Evolutionary conservation across 2,888 invertebrate genomes (phyloP), one percentile per base, ranked within the genome.

Genomic region (Caenorhabditis uteleia): DNA sequence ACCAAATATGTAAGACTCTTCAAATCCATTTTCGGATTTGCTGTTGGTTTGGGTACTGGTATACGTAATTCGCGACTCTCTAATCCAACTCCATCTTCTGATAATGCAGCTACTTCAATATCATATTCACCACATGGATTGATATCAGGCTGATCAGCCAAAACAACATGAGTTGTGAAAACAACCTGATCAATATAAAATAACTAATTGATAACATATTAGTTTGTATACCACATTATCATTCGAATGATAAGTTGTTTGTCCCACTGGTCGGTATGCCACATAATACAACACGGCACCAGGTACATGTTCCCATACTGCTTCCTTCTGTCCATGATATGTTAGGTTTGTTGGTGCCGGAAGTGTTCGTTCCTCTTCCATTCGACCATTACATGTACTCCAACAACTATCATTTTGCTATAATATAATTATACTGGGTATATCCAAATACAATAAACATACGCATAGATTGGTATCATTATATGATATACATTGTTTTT

Each of bases 251-350:
- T 12, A 49, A 48, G 39, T 47, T 44, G 16, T 44, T 45, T 33
- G 38, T 38, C 42, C 36, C 40, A 23, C 27, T 16, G 40, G 40
- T 39, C 40, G 26, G 31, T 55, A 60, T 8, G 46, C 46, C 12
- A 71, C 23, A 10, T 50, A 51, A 36, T 69, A 71, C 21, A 71
- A 36, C 10, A 56, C 61, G 12, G 71, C 71, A 12, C 59, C 55
- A 7, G 55, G 55, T 2, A 71, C 69, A n/a, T 25, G 23, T 29
- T 27, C 47, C 71, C 71, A 71, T 4, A 40, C 14, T 27, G 20
- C 14, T 8, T 16, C 36, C 20, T 21, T 23, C 12, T 26, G 26
- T 21, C 39, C 54, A 20, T 46, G 23, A 27, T 45, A 4, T 8
- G 53, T 44, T 2, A 65, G 25, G 40, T 61, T 61, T 1, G 34